Evolutionary conservation across 2,888 invertebrate species (phyloP).

Genomic region (Drymonia ruficornis): DNA sequence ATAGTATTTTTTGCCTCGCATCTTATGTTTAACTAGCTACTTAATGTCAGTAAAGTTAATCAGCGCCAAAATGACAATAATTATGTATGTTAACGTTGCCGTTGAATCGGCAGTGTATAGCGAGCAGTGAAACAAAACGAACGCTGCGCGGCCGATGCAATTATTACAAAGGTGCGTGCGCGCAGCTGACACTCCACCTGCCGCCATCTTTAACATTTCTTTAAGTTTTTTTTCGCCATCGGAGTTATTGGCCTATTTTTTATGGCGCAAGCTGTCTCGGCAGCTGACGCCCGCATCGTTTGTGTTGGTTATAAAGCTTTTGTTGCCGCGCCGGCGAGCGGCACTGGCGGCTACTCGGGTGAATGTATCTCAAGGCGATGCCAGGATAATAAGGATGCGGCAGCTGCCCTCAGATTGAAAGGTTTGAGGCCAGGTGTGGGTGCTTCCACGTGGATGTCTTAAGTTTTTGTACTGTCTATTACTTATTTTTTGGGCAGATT

Average conservation of each 20-base stretch:
- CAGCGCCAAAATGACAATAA: neutral
- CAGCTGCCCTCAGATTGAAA: constrained; percentile 65
- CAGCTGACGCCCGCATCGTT: constrained; percentile 72
- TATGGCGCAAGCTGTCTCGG: constrained; percentile 79
- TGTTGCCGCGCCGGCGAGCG: constrained; percentile 33
- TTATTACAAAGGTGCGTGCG: constrained; percentile 79
- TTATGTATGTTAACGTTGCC: neutral
- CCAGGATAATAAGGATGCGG: constrained; percentile 64
- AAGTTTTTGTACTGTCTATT: constrained; percentile 37
- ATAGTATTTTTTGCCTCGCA: too few relatives aligned
- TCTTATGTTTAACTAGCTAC: too few relatives aligned
- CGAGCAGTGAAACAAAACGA: constrained; percentile 40
- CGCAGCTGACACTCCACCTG: constrained; percentile 81
- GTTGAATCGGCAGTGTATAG: neutral
- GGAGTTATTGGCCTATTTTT: constrained; percentile 84
- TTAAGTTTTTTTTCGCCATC: constrained; percentile 78
- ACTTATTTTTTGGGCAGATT: constrained; percentile 34
- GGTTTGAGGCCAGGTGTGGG: constrained; percentile 66
- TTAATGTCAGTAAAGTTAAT: neutral
- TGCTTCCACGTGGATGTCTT: constrained; percentile 59
- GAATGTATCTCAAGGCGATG: constrained; percentile 51
- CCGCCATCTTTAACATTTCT: constrained; percentile 81
- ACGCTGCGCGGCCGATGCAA: constrained; percentile 64
- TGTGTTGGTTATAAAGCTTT: constrained; percentile 44
- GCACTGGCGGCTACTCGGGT: constrained; percentile 25